These are phyloP conservation scores for Taphrorychus bicolor DNA, from an alignment of 2,888 invertebrate species.

Conservation along the genomic window DNA sequence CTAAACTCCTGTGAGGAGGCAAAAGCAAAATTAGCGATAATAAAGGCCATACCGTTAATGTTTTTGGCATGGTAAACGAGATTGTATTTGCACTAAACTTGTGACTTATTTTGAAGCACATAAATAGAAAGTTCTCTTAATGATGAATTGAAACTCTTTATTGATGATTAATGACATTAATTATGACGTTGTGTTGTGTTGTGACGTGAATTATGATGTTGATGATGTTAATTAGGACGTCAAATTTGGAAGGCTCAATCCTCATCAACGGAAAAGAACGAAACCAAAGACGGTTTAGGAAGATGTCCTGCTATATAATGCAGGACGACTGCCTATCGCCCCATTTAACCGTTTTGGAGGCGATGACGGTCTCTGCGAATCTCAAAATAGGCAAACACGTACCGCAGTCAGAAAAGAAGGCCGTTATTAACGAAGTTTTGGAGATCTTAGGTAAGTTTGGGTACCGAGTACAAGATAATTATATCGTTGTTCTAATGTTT, in stretches of 20 bases:
- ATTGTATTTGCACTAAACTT: too few relatives aligned
- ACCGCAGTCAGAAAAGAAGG: constrained; percentile 74
- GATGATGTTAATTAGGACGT: constrained; percentile 78
- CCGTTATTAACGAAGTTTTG: constrained; percentile 60
- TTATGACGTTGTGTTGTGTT: too few relatives aligned
- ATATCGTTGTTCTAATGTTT: too few relatives aligned
- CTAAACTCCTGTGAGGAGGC: too few relatives aligned
- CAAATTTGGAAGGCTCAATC: constrained; percentile 84
- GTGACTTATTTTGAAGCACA: too few relatives aligned
- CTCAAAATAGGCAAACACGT: constrained; percentile 87
- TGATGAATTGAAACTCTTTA: too few relatives aligned
- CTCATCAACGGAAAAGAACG: constrained; percentile 88
- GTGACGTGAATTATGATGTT: too few relatives aligned
- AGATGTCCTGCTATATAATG: constrained; percentile 97
- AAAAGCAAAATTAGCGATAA: too few relatives aligned
- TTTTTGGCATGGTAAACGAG: too few relatives aligned
- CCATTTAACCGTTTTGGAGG: constrained; percentile 89
- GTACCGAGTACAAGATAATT: not conserved
- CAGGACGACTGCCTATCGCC: constrained; percentile 91
- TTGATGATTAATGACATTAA: too few relatives aligned
- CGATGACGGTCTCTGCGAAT: constrained; percentile 93
- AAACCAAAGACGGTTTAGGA: constrained; percentile 86
- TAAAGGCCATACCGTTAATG: too few relatives aligned
- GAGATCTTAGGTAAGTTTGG: constrained; percentile 31
- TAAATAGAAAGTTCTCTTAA: too few relatives aligned